A percentile compares a stretch with the other conserved stretches of the same genome.
phyloP scores from a whole-genome alignment of 1,140 invertebrate genomes.

The Centruroides sculpturatus region DNA sequence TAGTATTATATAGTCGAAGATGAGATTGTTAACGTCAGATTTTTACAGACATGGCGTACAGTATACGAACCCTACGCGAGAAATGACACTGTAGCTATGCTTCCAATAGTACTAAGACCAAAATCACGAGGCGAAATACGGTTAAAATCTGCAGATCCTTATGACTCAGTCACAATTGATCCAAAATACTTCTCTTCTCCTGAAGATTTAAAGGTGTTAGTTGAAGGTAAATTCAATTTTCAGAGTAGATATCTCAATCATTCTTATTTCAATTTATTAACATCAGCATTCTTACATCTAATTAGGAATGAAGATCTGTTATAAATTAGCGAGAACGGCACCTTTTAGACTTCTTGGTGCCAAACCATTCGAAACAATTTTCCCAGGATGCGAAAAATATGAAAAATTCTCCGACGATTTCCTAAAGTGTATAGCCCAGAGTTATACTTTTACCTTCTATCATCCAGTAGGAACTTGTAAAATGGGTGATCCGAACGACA shows the following conservation, averaged over 20 bases:
- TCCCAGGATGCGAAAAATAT: constrained; percentile 57
- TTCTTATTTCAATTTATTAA: background rate
- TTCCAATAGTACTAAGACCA: constrained; percentile 58
- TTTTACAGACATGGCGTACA: constrained; percentile 12
- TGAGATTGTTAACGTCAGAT: too few relatives aligned
- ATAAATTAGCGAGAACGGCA: background rate
- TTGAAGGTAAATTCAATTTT: constrained; percentile 51
- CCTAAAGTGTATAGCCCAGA: constrained; percentile 56
- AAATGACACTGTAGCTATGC: constrained; percentile 42
- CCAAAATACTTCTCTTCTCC: constrained; percentile 77
- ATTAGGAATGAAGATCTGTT: background rate
- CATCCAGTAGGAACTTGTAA: constrained; percentile 68
- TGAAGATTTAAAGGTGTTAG: constrained; percentile 54
- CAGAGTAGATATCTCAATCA: constrained; percentile 9
- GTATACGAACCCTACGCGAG: constrained; percentile 13
- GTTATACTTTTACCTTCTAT: constrained; percentile 56
- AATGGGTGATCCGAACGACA: constrained; percentile 57
- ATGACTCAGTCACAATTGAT: constrained; percentile 64
- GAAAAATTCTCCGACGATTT: constrained; percentile 42
- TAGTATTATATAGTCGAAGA: too few relatives aligned
- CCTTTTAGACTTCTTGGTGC: constrained; percentile 27
- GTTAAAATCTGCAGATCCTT: constrained; percentile 61
- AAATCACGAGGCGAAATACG: constrained; percentile 64
- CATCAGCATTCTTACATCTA: background rate
- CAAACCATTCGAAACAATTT: constrained; percentile 6